Evolutionary conservation across 2,888 invertebrate species (phyloP).

Genomic region (Clostera curtula): DNA sequence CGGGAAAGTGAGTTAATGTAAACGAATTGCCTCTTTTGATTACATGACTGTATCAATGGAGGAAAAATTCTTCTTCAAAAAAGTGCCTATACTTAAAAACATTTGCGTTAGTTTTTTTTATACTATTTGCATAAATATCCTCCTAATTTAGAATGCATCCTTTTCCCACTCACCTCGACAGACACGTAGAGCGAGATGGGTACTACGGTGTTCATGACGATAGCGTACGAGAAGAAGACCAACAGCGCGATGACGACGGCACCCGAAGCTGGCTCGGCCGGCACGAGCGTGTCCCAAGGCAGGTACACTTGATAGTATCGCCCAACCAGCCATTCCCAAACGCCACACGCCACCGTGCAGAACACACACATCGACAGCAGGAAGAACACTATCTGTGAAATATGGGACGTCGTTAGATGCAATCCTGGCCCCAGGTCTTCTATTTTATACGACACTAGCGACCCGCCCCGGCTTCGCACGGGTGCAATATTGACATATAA

Average conservation of each 20-base stretch:
- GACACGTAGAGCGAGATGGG: constrained; percentile 99
- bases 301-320: constrained; percentile 91
- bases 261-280: constrained; percentile 86
- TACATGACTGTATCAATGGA: too few relatives aligned
- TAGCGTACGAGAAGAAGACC: constrained; percentile 99
- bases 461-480: too few relatives aligned
- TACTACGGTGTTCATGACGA: constrained; percentile 99
- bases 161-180: constrained; percentile 86
- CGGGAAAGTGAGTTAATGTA: too few relatives aligned
- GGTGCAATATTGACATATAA: too few relatives aligned
- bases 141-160: too few relatives aligned
- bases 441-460: too few relatives aligned
- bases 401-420: background rate
- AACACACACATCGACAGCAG: constrained; percentile 97
- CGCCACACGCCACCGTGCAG: constrained; percentile 97
- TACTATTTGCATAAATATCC: too few relatives aligned
- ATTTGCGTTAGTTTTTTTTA: too few relatives aligned
- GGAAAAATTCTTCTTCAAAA: too few relatives aligned
- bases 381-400: constrained; percentile 94
- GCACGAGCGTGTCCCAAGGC: constrained; percentile 96
- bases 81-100: too few relatives aligned
- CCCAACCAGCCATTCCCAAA: constrained; percentile 97
- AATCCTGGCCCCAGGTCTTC: too few relatives aligned
- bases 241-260: constrained; percentile 95
- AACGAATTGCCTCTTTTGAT: too few relatives aligned